phyloP scores from a whole-genome alignment of 2,113 vertebrate species.

The Engraulis encrasicolus region DNA sequence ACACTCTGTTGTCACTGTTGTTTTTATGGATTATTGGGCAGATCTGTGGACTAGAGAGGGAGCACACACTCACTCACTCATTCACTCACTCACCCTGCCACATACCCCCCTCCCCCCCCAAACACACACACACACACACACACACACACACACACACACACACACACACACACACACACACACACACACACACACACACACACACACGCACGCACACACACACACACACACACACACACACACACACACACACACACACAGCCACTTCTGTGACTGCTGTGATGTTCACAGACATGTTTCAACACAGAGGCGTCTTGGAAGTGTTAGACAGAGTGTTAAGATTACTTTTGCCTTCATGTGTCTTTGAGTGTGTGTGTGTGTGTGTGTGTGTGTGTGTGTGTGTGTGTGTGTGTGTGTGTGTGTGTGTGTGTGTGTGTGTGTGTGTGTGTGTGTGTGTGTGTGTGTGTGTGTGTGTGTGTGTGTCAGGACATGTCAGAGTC shows the following conservation, averaged over 20 bases:
- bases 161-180: not conserved
- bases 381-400: no score
- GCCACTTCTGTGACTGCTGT: not conserved
- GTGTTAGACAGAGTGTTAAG: not conserved
- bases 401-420: not conserved
- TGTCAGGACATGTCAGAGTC: not conserved
- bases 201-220: no score
- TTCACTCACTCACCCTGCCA: no score
- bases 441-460: no score
- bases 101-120: no score
- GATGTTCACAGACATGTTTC: not conserved
- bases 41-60: not conserved
- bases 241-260: no score
- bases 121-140: not conserved
- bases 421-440: not conserved
- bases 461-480: slow-evolving; percentile 23
- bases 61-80: not conserved
- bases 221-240: not conserved
- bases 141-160: no score
- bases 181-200: not conserved
- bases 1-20: not conserved
- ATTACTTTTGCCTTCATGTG: no score
- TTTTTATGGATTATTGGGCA: not conserved
- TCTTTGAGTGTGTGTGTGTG: no score
- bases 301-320: not conserved